phyloP scores from a whole-genome alignment of 2,797 vertebrate genomes.

The Melopsittacus undulatus region DNA sequence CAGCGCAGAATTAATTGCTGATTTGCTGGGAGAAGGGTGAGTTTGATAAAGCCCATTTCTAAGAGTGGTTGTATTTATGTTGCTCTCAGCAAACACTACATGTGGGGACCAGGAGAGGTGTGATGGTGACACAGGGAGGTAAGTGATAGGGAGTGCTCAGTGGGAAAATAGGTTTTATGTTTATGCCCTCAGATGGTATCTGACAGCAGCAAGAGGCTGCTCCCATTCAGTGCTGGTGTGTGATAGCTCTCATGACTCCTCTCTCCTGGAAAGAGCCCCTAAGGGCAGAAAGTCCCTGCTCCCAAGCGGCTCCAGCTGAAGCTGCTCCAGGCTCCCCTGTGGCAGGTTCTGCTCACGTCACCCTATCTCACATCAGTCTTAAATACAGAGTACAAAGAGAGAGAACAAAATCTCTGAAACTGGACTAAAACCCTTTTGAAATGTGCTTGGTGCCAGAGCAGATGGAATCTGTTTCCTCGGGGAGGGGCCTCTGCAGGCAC shows the following conservation, averaged over 20 bases:
- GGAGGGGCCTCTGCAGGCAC: conserved; percentile 20
- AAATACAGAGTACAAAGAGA: not conserved
- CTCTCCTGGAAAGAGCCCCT: not conserved
- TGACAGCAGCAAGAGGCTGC: fast-evolving
- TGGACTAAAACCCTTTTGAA: conserved; percentile 2
- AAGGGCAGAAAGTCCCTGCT: not conserved
- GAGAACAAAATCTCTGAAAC: not conserved
- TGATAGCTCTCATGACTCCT: fast-evolving
- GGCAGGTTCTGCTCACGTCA: not conserved
- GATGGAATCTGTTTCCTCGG: not conserved
- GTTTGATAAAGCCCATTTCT: not conserved
- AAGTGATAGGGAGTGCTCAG: not conserved
- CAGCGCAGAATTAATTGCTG: conserved; percentile 15
- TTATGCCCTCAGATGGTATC: not conserved
- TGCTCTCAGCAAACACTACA: not conserved
- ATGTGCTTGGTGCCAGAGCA: not conserved
- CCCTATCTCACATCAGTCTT: not conserved
- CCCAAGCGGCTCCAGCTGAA: not conserved
- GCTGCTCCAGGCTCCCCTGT: not conserved
- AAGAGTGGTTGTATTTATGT: not conserved
- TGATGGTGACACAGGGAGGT: fast-evolving
- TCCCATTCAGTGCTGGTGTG: not conserved
- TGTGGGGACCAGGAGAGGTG: not conserved
- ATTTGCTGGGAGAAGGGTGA: not conserved
- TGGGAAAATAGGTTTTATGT: not conserved